phyloP scores from a whole-genome alignment of 2,113 vertebrate species.

The Pandion haliaetus region DNA sequence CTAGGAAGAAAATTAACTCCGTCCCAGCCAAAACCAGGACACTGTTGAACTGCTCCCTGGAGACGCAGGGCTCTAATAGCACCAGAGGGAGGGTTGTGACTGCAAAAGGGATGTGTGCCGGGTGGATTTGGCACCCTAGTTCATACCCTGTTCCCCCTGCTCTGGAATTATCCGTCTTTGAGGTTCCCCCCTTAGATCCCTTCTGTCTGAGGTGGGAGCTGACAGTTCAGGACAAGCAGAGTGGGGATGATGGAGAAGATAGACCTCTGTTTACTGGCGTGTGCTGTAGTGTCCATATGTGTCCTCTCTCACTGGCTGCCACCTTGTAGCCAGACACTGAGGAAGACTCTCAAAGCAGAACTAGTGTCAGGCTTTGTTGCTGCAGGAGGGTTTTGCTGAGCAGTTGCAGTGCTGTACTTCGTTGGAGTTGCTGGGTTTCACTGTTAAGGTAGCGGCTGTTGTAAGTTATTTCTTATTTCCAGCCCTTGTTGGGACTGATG shows the following conservation, averaged over 20 bases:
- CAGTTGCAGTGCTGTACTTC: not conserved
- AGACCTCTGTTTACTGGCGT: not conserved
- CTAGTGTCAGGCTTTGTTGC: not conserved
- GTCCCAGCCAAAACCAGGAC: too few species aligned
- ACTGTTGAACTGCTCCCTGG: not conserved
- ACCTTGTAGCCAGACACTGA: not conserved
- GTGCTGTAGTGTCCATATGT: accelerated
- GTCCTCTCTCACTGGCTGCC: not conserved
- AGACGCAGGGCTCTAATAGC: not conserved
- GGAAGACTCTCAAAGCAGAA: not conserved
- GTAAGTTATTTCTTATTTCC: not conserved
- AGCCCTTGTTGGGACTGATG: not conserved
- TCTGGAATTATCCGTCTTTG: not conserved
- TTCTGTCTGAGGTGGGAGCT: not conserved
- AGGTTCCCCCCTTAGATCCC: not conserved
- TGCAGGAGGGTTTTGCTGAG: not conserved
- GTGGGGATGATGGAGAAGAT: not conserved
- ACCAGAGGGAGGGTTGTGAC: not conserved
- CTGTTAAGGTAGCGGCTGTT: not conserved
- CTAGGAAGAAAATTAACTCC: too few species aligned
- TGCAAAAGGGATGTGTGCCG: not conserved
- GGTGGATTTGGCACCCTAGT: not conserved
- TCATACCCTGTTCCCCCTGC: not conserved
- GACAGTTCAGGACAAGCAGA: not conserved
- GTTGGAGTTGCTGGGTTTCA: not conserved